Evolutionary conservation across 1,140 invertebrate genomes (phyloP).

Genomic region (Drosophila nigrodunni): DNA sequence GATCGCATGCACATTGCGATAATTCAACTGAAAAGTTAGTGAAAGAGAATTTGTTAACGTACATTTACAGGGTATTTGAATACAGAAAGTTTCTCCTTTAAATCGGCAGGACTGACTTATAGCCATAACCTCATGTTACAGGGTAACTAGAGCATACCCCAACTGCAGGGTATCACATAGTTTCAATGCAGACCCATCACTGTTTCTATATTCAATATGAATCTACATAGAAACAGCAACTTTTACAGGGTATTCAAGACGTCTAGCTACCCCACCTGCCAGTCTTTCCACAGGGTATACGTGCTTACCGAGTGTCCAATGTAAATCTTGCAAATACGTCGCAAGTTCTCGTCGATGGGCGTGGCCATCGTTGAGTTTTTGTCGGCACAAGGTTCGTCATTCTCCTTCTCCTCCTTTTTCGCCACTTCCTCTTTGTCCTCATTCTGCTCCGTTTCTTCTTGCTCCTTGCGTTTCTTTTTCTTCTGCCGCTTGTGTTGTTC

Average conservation of each 20-base stretch:
- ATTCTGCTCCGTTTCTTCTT: neutral
- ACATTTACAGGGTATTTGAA: neutral
- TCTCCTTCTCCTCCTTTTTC: neutral
- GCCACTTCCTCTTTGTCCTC: neutral
- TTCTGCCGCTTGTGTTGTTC: neutral
- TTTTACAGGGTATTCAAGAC: no score
- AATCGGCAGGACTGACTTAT: no score
- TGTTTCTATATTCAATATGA: no score
- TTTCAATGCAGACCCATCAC: no score
- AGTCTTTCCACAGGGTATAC: neutral
- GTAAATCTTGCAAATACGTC: conserved; percentile 79
- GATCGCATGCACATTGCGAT: conserved; percentile 68
- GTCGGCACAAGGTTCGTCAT: neutral
- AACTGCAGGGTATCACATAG: no score
- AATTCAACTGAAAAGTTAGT: conserved; percentile 57
- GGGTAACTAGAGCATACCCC: no score
- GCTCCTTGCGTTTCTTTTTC: conserved; percentile 1
- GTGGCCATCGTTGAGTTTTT: neutral
- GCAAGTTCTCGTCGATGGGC: conserved; percentile 68
- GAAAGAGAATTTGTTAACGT: neutral
- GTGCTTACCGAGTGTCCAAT: conserved; percentile 75
- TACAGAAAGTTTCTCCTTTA: no score
- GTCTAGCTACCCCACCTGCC: no score
- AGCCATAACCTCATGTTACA: no score
- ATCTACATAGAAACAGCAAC: no score